phyloP scores from a whole-genome alignment of 2,113 vertebrate genomes.

The Dipodomys spectabilis region DNA sequence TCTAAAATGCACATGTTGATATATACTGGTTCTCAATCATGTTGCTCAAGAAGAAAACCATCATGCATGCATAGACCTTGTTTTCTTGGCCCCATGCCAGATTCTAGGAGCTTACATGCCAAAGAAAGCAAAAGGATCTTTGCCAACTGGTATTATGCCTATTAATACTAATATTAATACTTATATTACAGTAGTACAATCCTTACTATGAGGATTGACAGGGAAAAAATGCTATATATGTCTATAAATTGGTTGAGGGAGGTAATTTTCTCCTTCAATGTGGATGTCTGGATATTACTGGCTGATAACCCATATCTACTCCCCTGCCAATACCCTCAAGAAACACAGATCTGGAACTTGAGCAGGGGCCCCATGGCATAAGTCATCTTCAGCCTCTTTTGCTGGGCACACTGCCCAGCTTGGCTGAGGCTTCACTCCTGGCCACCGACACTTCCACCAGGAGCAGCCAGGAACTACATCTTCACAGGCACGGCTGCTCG shows the following conservation, averaged over 20 bases:
- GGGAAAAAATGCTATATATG: slow-evolving; percentile 94
- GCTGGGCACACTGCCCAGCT: slow-evolving; percentile 85
- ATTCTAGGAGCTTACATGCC: slow-evolving; percentile 95
- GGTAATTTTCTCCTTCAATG: slow-evolving; percentile 95
- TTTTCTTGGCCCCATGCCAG: slow-evolving; percentile 98
- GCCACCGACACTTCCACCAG: slow-evolving; percentile 64
- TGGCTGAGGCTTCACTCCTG: slow-evolving; percentile 82
- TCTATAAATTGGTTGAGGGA: slow-evolving; percentile 92
- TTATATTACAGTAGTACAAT: no score
- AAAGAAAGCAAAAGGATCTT: slow-evolving; percentile 93
- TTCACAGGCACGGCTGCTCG: not conserved
- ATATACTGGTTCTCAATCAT: slow-evolving; percentile 98
- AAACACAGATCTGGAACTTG: slow-evolving; percentile 95
- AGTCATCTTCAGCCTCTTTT: slow-evolving; percentile 91
- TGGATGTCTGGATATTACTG: slow-evolving; percentile 99
- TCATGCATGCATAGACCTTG: slow-evolving; percentile 96
- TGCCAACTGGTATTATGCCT: slow-evolving; percentile 95
- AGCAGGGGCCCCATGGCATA: slow-evolving; percentile 93
- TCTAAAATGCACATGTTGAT: slow-evolving; percentile 98
- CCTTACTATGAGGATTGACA: slow-evolving; percentile 93
- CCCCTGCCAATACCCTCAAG: slow-evolving; percentile 97
- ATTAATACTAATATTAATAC: slow-evolving; percentile 90
- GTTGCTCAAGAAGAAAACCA: slow-evolving; percentile 95
- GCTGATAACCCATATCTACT: slow-evolving; percentile 96
- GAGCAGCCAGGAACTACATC: slow-evolving; percentile 27